A percentile compares a stretch with the other conserved stretches of the same genome.
Conservation (phyloP, 2,797 vertebrate genomes). For the Pelobates cultripes region DNA sequence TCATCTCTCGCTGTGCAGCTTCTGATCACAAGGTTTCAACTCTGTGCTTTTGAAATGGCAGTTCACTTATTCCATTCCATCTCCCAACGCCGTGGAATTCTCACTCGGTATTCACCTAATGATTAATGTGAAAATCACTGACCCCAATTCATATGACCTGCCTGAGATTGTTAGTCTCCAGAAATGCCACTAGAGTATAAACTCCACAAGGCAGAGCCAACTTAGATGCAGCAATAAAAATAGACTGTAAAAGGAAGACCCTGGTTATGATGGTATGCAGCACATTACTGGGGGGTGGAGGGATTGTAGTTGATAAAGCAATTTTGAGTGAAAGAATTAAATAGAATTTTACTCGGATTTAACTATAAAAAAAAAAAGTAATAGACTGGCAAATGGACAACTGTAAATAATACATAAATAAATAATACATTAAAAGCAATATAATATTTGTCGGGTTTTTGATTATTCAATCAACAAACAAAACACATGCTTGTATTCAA, state of each 20-base stretch:
- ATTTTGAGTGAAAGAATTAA: not conserved
- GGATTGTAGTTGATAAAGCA: not conserved
- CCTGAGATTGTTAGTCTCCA: not conserved
- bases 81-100: conserved; percentile 19
- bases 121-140: not conserved
- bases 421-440: no score
- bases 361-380: no score
- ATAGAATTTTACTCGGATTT: not conserved
- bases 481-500: no score
- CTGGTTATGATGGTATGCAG: not conserved
- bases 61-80: conserved; percentile 21
- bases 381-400: no score
- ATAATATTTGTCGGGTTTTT: no score
- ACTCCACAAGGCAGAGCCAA: not conserved
- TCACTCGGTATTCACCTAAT: not conserved
- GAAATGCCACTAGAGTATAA: not conserved
- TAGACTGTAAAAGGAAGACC: not conserved
- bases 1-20: conserved; percentile 33
- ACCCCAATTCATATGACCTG: not conserved
- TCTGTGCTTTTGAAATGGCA: conserved; percentile 20
- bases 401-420: no score
- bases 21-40: conserved; percentile 23
- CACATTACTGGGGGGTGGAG: not conserved
- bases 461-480: no score
- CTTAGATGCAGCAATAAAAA: not conserved